A percentile compares a stretch with the other conserved stretches of the same genome.
phyloP scores from a whole-genome alignment of 1,140 invertebrate species.

The Dolichoris vasculosae region DNA sequence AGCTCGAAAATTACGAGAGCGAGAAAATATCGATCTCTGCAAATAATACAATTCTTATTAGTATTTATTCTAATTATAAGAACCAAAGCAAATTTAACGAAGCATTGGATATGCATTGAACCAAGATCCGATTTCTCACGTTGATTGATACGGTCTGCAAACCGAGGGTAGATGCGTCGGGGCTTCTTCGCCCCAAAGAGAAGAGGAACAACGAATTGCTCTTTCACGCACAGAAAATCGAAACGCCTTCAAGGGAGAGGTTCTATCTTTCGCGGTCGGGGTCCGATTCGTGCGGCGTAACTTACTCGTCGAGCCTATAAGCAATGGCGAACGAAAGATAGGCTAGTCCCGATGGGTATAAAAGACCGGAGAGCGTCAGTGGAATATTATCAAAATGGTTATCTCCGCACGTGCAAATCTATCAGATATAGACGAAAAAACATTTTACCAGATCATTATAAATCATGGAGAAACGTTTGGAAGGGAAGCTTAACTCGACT shows the following conservation, averaged over 20 bases:
- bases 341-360: not conserved
- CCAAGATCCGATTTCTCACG: not conserved
- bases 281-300: not conserved
- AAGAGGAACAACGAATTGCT: not conserved
- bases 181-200: not conserved
- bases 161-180: not conserved
- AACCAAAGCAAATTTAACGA: not conserved
- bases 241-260: not conserved
- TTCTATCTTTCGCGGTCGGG: not conserved
- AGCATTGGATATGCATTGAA: not conserved
- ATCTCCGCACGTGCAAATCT: not conserved
- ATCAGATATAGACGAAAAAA: not conserved
- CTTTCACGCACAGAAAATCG: not conserved
- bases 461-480: not conserved
- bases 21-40: not conserved
- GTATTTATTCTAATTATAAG: not conserved
- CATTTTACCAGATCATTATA: not conserved
- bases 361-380: not conserved
- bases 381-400: not conserved
- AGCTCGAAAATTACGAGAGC: too few species aligned
- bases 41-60: not conserved
- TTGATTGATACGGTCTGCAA: not conserved
- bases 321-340: not conserved
- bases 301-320: not conserved
- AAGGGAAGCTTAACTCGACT: not conserved